Base-by-base conservation (phyloP, 1,140 invertebrate genomes). In the Chymomyza costata region DNA sequence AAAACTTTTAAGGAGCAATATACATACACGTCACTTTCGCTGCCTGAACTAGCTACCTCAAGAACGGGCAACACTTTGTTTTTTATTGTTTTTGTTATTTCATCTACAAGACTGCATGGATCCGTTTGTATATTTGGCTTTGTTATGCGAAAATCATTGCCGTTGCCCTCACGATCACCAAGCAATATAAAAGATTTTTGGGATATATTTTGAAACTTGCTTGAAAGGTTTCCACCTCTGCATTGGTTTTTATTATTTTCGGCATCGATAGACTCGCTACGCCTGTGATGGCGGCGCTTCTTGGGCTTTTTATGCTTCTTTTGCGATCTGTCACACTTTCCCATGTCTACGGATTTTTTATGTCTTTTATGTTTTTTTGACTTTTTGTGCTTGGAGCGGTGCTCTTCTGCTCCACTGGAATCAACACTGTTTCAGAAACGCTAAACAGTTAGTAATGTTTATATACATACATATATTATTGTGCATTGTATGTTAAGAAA, bases 41-140 rank as follows among this genome's bases (percentile, higher is more conserved):
- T 90, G 59, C 90, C 91, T 0, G 92, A 92, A 19, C 90, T 91
- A 11, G 65, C 71, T 45, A 92, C 89, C 25, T 92, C 89, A 85
- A 92, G 90, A 44, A 91, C 74, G 52, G 74, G 82, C 60, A 81
- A 25, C 11, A 80, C 68, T 45, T 84, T 85, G 65, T 61, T 83
- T 65, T 80, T 70, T 81, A 80, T 84, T 28, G 55, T 85, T 53
- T 80, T 87, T 54, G 50, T 80, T 21, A 81, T 78, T 35, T 87
- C 51, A 52, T 55, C 66, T 49, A 87, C 65, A 13, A 70, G 50
- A 46, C 76, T 85, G 30, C 68, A 63, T 1, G 84, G 82, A 60
- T 85, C 85, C 2, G 84, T 85, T 18, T 70, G 65, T 6, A 83
- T 44, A 43, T 76, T 56, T 1, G 64, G 49, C 25, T 65, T 69